phyloP scores from a whole-genome alignment of 1,140 invertebrate species.

The Saccostrea glomerata region DNA sequence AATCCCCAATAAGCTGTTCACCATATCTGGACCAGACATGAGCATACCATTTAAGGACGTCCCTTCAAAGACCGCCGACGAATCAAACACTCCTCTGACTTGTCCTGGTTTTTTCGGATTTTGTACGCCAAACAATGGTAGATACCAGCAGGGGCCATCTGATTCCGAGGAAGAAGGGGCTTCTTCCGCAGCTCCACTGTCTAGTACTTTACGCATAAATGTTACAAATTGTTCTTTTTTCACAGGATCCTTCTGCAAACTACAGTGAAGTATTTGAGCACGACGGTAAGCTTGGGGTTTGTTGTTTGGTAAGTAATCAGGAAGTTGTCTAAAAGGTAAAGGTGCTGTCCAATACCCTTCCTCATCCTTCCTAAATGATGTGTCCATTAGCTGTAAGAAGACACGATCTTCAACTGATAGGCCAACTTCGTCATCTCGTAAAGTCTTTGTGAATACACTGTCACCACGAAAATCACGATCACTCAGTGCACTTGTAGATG shows the following conservation, averaged over 20 bases:
- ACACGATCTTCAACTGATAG: background rate
- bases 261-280: slow-evolving; percentile 39
- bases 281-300: background rate
- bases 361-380: background rate
- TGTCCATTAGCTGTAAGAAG: background rate
- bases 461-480: slow-evolving; percentile 16
- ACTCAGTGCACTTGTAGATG: background rate
- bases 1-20: slow-evolving; percentile 64
- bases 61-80: slow-evolving; percentile 51
- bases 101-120: slow-evolving; percentile 46
- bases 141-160: slow-evolving; percentile 52
- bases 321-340: background rate
- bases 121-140: slow-evolving; percentile 39
- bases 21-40: slow-evolving; percentile 73
- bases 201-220: slow-evolving; percentile 49
- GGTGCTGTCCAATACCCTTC: slow-evolving; percentile 18
- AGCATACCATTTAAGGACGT: slow-evolving; percentile 67
- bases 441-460: slow-evolving; percentile 35
- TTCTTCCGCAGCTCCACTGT: slow-evolving; percentile 51
- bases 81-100: slow-evolving; percentile 58
- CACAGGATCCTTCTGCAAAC: slow-evolving; percentile 40
- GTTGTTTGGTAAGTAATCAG: slow-evolving; percentile 13
- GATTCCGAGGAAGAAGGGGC: slow-evolving; percentile 28
- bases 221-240: slow-evolving; percentile 47
- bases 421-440: slow-evolving; percentile 40